These are phyloP conservation scores for Antedon mediterranea DNA, from an alignment of 53 echinoderm and acorn worm genomes.

Conservation along the genomic window DNA sequence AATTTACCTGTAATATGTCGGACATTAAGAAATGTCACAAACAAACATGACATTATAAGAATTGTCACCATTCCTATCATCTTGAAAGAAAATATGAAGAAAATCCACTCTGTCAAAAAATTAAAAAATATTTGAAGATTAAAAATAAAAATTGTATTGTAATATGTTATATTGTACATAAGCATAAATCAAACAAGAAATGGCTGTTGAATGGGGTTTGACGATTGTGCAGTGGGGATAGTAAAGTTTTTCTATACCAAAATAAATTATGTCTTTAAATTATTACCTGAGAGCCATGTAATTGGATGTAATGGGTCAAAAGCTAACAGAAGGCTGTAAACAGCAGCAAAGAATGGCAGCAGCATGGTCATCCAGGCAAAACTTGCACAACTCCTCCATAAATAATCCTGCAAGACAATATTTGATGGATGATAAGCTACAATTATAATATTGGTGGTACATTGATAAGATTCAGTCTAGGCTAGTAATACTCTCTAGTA, in stretches of 20 bases:
- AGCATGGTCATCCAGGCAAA: slow-evolving; percentile 60
- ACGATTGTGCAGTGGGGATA: no score
- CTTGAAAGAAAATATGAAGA: neutral
- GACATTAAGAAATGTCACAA: neutral
- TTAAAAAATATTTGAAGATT: neutral
- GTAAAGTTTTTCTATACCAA: no score
- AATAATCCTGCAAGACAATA: slow-evolving; percentile 36
- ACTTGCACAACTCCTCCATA: slow-evolving; percentile 77
- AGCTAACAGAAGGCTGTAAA: slow-evolving; percentile 30
- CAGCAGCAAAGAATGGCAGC: slow-evolving; percentile 22
- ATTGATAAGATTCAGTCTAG: no score
- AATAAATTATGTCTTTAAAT: no score
- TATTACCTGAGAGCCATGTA: slow-evolving; percentile 50
- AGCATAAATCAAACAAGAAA: no score
- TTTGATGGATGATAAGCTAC: no score
- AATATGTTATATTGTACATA: no score
- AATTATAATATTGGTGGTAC: no score
- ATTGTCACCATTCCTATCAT: neutral
- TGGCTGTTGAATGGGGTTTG: no score
- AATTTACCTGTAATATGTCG: neutral
- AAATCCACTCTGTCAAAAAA: neutral
- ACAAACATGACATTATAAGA: neutral
- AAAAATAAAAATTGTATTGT: no score
- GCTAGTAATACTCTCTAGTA: no score
- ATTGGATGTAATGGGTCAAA: slow-evolving; percentile 45